These are phyloP conservation scores for Tenthredo mesomela DNA, from an alignment of 2,888 invertebrate species.

Conservation along the genomic window DNA sequence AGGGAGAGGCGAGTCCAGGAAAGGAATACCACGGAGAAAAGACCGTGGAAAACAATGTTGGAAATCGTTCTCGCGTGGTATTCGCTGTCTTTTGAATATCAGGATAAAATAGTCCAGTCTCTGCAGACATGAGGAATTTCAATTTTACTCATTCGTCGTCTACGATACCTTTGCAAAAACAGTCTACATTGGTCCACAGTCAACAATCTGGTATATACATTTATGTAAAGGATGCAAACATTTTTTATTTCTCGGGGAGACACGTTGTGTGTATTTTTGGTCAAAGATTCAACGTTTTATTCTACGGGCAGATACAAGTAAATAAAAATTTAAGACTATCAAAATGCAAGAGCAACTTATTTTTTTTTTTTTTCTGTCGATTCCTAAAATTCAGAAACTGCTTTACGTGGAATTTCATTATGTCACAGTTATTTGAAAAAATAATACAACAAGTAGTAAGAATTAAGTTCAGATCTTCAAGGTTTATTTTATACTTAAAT, in stretches of 20 bases:
- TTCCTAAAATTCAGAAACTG: not conserved
- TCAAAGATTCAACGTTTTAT: not conserved
- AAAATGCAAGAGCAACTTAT: not conserved
- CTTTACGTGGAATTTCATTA: not conserved
- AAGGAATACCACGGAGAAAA: not conserved
- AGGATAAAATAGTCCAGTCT: not conserved
- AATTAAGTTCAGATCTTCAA: not conserved
- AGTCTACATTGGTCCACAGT: not conserved
- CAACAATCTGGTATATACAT: not conserved
- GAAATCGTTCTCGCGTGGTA: not conserved
- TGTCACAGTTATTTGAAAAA: not conserved
- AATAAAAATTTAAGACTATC: not conserved
- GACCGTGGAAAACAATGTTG: not conserved
- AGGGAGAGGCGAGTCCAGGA: not conserved
- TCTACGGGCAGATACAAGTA: not conserved
- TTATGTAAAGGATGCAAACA: not conserved
- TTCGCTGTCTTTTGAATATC: not conserved
- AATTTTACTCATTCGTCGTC: not conserved
- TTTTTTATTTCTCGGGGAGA: not conserved
- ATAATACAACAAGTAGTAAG: not conserved
- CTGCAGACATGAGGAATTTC: slow-evolving; percentile 8
- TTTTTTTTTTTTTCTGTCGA: not conserved
- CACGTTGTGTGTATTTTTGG: not conserved
- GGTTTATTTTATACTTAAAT: not conserved
- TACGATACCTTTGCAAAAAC: not conserved